Percentiles rank a stretch among this genome's conserved stretches.
Conservation (phyloP, 2,113 vertebrate genomes). For the Neotoma lepida region DNA sequence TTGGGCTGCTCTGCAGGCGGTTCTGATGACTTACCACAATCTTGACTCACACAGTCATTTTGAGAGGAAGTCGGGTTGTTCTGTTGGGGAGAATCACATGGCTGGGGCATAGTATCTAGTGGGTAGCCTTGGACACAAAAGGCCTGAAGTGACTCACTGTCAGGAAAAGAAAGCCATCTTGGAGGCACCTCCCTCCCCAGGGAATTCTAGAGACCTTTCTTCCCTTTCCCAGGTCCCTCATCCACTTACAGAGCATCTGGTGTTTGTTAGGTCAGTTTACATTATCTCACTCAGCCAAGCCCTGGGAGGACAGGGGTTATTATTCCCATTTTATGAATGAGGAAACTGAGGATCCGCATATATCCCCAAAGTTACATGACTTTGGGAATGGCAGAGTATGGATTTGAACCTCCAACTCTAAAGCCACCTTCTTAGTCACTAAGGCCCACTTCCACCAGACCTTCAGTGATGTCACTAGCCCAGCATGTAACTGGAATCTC, state of each 20-base stretch:
- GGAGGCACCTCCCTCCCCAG: background rate
- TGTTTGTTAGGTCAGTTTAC: background rate
- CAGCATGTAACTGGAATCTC: background rate
- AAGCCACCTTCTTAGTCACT: background rate
- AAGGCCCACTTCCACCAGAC: background rate
- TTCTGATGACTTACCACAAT: background rate
- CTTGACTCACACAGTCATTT: slow-evolving; percentile 60
- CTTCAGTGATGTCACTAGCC: background rate
- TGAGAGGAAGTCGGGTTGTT: slow-evolving; percentile 55
- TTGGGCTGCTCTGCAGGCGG: background rate
- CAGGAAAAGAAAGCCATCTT: slow-evolving; percentile 10
- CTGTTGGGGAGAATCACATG: slow-evolving; percentile 37
- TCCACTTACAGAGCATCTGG: background rate
- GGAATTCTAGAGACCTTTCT: background rate
- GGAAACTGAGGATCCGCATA: background rate
- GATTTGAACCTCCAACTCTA: slow-evolving; percentile 15
- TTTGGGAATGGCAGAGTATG: background rate
- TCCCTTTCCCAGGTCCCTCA: too few relatives aligned
- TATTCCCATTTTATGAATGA: background rate
- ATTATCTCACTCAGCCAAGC: background rate
- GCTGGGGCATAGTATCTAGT: background rate
- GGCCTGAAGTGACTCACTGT: slow-evolving; percentile 38
- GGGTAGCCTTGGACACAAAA: slow-evolving; percentile 24
- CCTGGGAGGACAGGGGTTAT: background rate
- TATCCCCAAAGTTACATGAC: background rate